Base-by-base conservation (phyloP, 2,113 vertebrate species). In the Spheniscus mendiculus region DNA sequence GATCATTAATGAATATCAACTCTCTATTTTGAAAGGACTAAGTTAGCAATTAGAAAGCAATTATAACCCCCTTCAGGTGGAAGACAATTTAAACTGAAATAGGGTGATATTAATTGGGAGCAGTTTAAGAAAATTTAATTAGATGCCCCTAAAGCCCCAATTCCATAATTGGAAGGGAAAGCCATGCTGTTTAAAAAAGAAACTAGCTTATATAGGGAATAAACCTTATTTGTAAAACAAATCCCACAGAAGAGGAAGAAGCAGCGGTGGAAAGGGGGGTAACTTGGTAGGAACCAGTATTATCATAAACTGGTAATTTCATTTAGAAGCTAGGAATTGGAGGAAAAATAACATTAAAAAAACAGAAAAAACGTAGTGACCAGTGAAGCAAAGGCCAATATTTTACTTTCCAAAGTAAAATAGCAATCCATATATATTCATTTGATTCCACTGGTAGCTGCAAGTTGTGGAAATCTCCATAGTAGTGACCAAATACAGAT, bases 71-170 rank as follows among this genome's bases (percentile, higher is more conserved):
- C 58, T 90, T 89, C 88, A 93, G 47, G 83, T 93, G 50, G 53
- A 97, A 95, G 67, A 92, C 79, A 95, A 86, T 88, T 90, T 94
- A 58, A 83, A 83, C 27, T 70, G 50, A 90, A 96, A 80, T 53
- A 90, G 20, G 71, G 40, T 83, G 12, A 59, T 92, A 87, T 87
- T 93, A 95, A 97, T 71, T 78, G n/a, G 59, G 67, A 94, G 53
- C 66, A 52, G 36, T 81, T 91, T 73, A 86, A 62, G 76, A 83
- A 78, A 32, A 47, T 83, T 92, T 94, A 94, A 92, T 94, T 90
- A 80, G 79, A 86, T 91, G 79, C 32, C 63, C 79, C 55, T 20
- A 83, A 95, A 90, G 45, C 15, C 38, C 20, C 40, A 63, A 0
- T 85, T 93, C 23, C n/a, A 20, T 88, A 90, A 93, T 59, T 11